A percentile compares a stretch with the other conserved stretches of the same genome.
phyloP scores from a whole-genome alignment of 2,113 vertebrate species.

The Gobius niger region DNA sequence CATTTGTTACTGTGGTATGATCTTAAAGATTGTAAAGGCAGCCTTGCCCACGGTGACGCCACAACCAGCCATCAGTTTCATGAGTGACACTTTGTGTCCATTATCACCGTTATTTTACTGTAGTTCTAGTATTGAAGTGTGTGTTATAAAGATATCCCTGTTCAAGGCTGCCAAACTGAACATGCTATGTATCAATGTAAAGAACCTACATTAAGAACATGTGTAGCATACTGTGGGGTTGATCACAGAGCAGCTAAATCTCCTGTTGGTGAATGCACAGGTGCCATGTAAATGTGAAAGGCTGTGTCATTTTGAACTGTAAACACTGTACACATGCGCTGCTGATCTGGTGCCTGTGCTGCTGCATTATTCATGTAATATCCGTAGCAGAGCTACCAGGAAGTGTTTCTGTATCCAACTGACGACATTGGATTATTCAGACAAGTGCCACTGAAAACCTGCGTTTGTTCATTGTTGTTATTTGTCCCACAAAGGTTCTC shows the following conservation, averaged over 20 bases:
- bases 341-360: slow-evolving; percentile 49
- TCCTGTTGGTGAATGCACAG: slow-evolving; percentile 28
- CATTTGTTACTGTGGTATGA: slow-evolving; percentile 44
- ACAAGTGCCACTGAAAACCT: slow-evolving; percentile 66
- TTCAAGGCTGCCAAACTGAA: slow-evolving; percentile 56
- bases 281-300: slow-evolving; percentile 45
- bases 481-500: slow-evolving; percentile 50
- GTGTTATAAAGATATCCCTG: slow-evolving; percentile 25
- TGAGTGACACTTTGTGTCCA: slow-evolving; percentile 24
- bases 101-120: slow-evolving; percentile 9
- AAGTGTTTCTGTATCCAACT: slow-evolving; percentile 56
- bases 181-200: slow-evolving; percentile 33
- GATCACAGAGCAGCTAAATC: slow-evolving; percentile 49
- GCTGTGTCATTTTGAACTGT: slow-evolving; percentile 32
- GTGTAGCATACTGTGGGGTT: slow-evolving; percentile 48
- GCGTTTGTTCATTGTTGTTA: slow-evolving; percentile 41
- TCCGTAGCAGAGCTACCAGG: slow-evolving; percentile 31
- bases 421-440: slow-evolving; percentile 58
- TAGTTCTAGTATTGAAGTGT: slow-evolving; percentile 3
- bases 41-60: slow-evolving; percentile 54
- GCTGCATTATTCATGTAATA: slow-evolving; percentile 50
- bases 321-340: slow-evolving; percentile 33
- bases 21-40: slow-evolving; percentile 67
- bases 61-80: slow-evolving; percentile 18
- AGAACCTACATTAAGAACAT: slow-evolving; percentile 21